phyloP scores from a whole-genome alignment of 2,888 invertebrate species.

The Drosophila maculinotata region DNA sequence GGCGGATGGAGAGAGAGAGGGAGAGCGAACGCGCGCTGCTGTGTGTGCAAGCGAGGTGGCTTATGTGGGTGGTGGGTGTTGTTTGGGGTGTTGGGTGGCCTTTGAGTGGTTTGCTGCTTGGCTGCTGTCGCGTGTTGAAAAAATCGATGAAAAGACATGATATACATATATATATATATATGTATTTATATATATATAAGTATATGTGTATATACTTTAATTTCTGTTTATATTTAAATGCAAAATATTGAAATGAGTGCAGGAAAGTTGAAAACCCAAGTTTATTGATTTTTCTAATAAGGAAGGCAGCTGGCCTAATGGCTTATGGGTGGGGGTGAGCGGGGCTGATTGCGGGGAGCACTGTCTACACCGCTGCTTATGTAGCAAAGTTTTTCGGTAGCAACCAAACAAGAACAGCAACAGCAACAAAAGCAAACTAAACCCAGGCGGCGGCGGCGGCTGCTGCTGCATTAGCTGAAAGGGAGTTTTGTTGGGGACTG shows the following conservation, averaged over 20 bases:
- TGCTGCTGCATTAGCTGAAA: slow-evolving; percentile 43
- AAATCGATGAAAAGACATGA: slow-evolving; percentile 64
- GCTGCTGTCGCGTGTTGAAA: slow-evolving; percentile 51
- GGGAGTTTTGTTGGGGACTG: background rate
- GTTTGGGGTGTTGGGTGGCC: slow-evolving; percentile 5
- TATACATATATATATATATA: slow-evolving; percentile 13
- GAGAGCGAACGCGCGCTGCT: background rate
- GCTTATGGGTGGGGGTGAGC: background rate
- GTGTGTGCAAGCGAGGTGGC: slow-evolving; percentile 26
- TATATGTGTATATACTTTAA: slow-evolving; percentile 22
- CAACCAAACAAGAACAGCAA: slow-evolving; percentile 22
- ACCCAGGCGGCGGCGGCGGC: slow-evolving; percentile 48
- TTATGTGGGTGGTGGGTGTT: slow-evolving; percentile 7
- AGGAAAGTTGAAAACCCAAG: slow-evolving; percentile 34
- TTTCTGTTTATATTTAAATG: slow-evolving; percentile 28
- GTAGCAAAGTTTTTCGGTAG: slow-evolving; percentile 72
- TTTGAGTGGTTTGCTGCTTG: slow-evolving; percentile 21
- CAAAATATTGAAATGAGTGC: slow-evolving; percentile 8
- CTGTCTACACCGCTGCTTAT: slow-evolving; percentile 57
- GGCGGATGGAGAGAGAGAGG: slow-evolving; percentile 5
- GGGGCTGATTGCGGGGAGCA: background rate
- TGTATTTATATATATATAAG: background rate
- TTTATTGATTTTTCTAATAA: slow-evolving; percentile 70
- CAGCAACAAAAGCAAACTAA: slow-evolving; percentile 36
- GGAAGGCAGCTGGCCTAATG: slow-evolving; percentile 13